Evolutionary conservation across 37 sponge, comb jelly and placozoan genomes (phyloP).

Genomic region (Halichondria panicea): DNA sequence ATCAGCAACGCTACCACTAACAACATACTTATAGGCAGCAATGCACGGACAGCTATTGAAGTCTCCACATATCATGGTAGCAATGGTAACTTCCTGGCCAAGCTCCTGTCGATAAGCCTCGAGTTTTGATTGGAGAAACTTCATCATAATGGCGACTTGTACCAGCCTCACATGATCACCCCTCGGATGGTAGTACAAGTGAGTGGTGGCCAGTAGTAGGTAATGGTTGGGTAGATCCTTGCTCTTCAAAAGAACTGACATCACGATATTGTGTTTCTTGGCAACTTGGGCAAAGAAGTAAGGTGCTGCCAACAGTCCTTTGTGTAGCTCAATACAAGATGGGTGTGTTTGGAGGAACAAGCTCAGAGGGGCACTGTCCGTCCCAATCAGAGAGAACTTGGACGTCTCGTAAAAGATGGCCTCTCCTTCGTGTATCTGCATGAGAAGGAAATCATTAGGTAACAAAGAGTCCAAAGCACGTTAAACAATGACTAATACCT

Average conservation of each 20-base stretch:
- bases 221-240: conserved; percentile 7
- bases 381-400: conserved; percentile 46
- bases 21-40: conserved; percentile 68
- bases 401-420: conserved; percentile 59
- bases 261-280: conserved; percentile 53
- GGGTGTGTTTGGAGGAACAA: conserved; percentile 47
- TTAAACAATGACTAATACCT: background rate
- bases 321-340: conserved; percentile 10
- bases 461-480: background rate
- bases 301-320: conserved; percentile 18
- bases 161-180: conserved; percentile 77
- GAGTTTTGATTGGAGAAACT: conserved; percentile 19
- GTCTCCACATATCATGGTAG: conserved; percentile 74
- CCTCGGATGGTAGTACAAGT: conserved; percentile 72
- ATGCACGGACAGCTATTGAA: conserved; percentile 86
- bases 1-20: conserved; percentile 24
- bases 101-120: conserved; percentile 11
- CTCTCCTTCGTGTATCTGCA: conserved; percentile 80
- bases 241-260: conserved; percentile 26
- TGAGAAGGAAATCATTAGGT: background rate
- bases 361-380: conserved; percentile 24
- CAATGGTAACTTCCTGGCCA: conserved; percentile 14
- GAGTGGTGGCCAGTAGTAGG: conserved; percentile 74
- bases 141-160: conserved; percentile 56
- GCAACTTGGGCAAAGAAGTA: conserved; percentile 20